These are phyloP conservation scores for Lagodon rhomboides DNA, from an alignment of 2,797 vertebrate genomes.

Conservation along the genomic window DNA sequence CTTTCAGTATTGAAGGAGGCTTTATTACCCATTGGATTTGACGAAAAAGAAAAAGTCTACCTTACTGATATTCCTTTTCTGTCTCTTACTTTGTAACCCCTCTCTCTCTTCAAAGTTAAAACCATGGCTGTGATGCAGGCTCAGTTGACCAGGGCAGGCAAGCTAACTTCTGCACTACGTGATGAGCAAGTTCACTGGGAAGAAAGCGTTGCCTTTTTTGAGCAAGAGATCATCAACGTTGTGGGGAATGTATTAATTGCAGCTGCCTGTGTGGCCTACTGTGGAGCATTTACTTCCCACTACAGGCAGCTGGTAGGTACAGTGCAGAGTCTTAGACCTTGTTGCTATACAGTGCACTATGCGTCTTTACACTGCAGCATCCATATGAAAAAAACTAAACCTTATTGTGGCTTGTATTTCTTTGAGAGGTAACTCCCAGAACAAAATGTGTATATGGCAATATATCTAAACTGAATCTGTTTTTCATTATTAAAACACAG, in stretches of 20 bases:
- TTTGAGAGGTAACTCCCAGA: background rate
- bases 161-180: conserved; percentile 87
- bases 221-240: conserved; percentile 88
- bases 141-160: conserved; percentile 86
- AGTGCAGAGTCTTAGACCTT: background rate
- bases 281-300: conserved; percentile 89
- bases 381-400: background rate
- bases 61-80: background rate
- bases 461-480: background rate
- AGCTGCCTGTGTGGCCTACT: conserved; percentile 90
- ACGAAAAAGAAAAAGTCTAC: background rate
- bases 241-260: conserved; percentile 91
- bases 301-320: conserved; percentile 85
- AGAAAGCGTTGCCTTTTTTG: conserved; percentile 86
- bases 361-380: background rate
- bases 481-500: conserved; percentile 13
- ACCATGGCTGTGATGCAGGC: conserved; percentile 88
- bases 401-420: background rate
- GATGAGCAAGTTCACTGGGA: conserved; percentile 91
- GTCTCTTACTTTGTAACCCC: background rate
- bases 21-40: background rate
- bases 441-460: background rate
- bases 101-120: conserved; percentile 73
- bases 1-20: background rate
- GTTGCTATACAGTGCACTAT: background rate